These are phyloP conservation scores for Mnemiopsis leidyi DNA, from an alignment of 37 sponge, comb jelly and placozoan species.

Conservation along the genomic window DNA sequence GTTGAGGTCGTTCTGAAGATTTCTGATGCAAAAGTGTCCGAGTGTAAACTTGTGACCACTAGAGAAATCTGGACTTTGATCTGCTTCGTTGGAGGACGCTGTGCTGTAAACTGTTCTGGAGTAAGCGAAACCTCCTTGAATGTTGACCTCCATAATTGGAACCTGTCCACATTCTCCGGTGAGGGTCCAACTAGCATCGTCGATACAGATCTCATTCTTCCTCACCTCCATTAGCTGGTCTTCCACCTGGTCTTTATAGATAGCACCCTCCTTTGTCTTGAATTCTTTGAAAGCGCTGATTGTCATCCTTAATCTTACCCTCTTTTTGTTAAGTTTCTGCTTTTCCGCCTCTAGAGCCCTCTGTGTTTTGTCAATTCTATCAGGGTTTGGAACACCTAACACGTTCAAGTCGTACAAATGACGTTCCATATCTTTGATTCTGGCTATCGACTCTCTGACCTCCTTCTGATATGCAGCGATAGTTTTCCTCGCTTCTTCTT, in stretches of 20 bases:
- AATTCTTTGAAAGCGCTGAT: constrained; percentile 57
- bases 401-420: constrained; percentile 36
- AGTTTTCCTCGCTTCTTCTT: constrained; percentile 29
- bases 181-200: constrained; percentile 44
- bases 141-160: constrained; percentile 60
- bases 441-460: neutral
- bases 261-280: neutral
- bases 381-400: neutral
- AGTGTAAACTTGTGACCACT: constrained; percentile 55
- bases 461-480: constrained; percentile 60
- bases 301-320: constrained; percentile 31
- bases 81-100: neutral
- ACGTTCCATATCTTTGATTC: constrained; percentile 10
- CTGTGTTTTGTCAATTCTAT: neutral
- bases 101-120: constrained; percentile 37
- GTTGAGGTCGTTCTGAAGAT: neutral
- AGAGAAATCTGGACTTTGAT: neutral
- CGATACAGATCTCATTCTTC: constrained; percentile 65
- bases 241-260: constrained; percentile 25
- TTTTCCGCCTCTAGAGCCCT: neutral
- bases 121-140: constrained; percentile 44
- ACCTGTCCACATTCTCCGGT: constrained; percentile 49
- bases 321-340: constrained; percentile 34
- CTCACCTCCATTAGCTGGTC: constrained; percentile 54
- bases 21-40: constrained; percentile 48